Evolutionary conservation across 2,888 invertebrate species (phyloP).

Genomic region (Hecatera dysodea): DNA sequence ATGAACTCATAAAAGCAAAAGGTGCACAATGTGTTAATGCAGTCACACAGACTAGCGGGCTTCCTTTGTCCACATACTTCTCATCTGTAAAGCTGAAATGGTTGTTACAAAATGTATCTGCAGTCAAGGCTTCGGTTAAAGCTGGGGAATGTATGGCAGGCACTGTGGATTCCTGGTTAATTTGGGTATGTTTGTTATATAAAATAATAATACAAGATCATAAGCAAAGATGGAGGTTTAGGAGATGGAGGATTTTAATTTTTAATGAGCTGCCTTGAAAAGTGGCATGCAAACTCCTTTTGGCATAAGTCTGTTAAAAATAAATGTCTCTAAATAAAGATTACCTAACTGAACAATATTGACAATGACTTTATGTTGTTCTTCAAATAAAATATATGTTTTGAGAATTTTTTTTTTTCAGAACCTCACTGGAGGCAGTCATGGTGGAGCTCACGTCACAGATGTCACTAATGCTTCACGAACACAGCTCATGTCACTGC

Average conservation of each 20-base stretch:
- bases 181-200: slow-evolving; percentile 93
- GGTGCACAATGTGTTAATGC: slow-evolving; percentile 84
- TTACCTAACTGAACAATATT: too few relatives aligned
- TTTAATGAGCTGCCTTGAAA: too few relatives aligned
- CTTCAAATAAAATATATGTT: neutral
- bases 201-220: too few relatives aligned
- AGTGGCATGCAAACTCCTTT: too few relatives aligned
- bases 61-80: slow-evolving; percentile 98
- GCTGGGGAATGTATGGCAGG: slow-evolving; percentile 95
- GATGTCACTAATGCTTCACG: slow-evolving; percentile 99
- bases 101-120: slow-evolving; percentile 96
- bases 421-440: slow-evolving; percentile 91
- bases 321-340: too few relatives aligned
- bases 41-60: slow-evolving; percentile 92
- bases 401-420: slow-evolving; percentile 67
- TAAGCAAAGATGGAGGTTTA: too few relatives aligned
- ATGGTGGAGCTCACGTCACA: slow-evolving; percentile 94
- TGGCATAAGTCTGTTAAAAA: too few relatives aligned
- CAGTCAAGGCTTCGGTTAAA: slow-evolving; percentile 93
- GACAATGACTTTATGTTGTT: too few relatives aligned
- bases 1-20: slow-evolving; percentile 91
- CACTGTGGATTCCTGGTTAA: slow-evolving; percentile 98
- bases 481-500: slow-evolving; percentile 98
- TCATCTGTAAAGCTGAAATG: slow-evolving; percentile 98
- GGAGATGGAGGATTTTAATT: too few relatives aligned